These are phyloP conservation scores for Leucozona laternaria DNA, from an alignment of 2,888 invertebrate genomes.

Conservation along the genomic window DNA sequence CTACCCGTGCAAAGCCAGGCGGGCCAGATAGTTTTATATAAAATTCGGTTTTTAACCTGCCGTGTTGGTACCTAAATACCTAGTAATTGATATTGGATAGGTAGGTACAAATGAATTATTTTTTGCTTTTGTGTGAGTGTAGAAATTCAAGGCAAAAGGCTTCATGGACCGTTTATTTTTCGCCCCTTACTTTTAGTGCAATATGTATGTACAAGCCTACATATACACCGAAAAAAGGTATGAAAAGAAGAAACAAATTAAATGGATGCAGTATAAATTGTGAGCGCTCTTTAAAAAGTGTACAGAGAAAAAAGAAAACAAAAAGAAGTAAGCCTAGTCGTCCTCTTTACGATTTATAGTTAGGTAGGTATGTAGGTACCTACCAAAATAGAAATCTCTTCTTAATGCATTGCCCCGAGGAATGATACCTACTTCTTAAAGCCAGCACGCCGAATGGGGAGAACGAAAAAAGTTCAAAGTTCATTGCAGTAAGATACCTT, in stretches of 20 bases:
- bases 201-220: background rate
- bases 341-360: conserved; percentile 29
- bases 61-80: too few species aligned
- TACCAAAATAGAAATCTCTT: conserved; percentile 42
- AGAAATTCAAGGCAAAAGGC: background rate
- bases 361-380: too few species aligned
- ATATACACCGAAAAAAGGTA: background rate
- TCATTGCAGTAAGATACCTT: conserved; percentile 17
- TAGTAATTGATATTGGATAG: too few species aligned
- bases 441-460: conserved; percentile 3
- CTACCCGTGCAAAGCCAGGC: too few species aligned
- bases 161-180: background rate
- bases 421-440: conserved; percentile 41
- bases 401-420: conserved; percentile 43
- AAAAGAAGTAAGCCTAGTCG: background rate
- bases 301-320: background rate
- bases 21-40: too few species aligned
- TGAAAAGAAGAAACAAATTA: conserved; percentile 2
- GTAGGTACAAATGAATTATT: too few species aligned
- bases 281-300: conserved; percentile 21
- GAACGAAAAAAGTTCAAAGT: conserved; percentile 39
- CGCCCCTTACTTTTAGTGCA: background rate
- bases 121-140: too few species aligned
- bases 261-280: conserved; percentile 23
- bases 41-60: too few species aligned